These are phyloP conservation scores for Ophthalmolycus amberensis DNA, from an alignment of 2,113 vertebrate species.

Conservation along the genomic window DNA sequence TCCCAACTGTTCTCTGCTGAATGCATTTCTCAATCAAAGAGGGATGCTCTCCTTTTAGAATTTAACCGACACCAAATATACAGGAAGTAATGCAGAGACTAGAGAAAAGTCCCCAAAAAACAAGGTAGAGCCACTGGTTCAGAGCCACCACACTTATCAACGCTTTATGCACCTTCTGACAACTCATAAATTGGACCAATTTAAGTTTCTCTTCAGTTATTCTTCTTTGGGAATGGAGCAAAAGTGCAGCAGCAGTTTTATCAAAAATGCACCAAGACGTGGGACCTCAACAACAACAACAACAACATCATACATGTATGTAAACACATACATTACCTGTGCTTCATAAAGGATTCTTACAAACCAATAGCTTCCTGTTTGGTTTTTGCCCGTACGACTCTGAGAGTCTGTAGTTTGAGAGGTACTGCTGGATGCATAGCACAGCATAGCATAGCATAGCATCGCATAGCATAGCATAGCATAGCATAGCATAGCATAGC, in stretches of 20 bases:
- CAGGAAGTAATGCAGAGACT: neutral
- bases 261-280: slow-evolving; percentile 44
- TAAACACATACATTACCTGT: slow-evolving; percentile 50
- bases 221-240: slow-evolving; percentile 15
- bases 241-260: slow-evolving; percentile 43
- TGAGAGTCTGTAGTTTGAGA: slow-evolving; percentile 27
- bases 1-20: too few species aligned
- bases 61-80: neutral
- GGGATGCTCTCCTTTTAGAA: neutral
- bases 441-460: slow-evolving; percentile 28
- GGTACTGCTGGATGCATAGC: slow-evolving; percentile 65
- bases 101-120: neutral
- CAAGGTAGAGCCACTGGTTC: neutral
- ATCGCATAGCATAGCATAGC: slow-evolving; percentile 55
- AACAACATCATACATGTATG: slow-evolving; percentile 22
- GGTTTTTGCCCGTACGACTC: slow-evolving; percentile 46
- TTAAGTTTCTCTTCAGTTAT: neutral
- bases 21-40: neutral
- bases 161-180: neutral
- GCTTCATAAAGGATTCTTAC: slow-evolving; percentile 46
- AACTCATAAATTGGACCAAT: neutral
- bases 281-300: slow-evolving; percentile 29
- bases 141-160: neutral
- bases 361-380: slow-evolving; percentile 54
- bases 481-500: slow-evolving; percentile 42